Conservation (phyloP, 2,797 vertebrate genomes). For the Apodemus agrarius region DNA sequence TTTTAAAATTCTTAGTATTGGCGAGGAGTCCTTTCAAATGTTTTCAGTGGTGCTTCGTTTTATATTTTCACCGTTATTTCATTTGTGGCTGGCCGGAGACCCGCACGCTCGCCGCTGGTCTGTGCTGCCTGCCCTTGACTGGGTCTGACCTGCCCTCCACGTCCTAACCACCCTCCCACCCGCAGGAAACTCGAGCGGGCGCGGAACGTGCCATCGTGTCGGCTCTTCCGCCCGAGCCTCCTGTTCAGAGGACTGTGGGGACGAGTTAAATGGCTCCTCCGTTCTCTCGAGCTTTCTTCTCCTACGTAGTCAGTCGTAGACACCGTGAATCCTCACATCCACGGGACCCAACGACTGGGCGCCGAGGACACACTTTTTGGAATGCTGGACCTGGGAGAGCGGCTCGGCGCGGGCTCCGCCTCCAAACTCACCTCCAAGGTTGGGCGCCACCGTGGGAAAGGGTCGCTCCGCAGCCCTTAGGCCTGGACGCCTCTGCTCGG, state of each 20-base stretch:
- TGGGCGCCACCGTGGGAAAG: background rate
- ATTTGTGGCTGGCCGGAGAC: background rate
- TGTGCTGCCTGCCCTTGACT: background rate
- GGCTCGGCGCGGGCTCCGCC: background rate
- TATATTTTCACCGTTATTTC: background rate
- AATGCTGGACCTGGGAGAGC: background rate
- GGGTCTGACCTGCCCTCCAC: background rate
- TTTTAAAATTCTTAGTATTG: background rate
- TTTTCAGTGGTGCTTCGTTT: background rate
- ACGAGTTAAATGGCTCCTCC: too few species aligned
- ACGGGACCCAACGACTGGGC: rapidly evolving
- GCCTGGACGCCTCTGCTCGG: background rate
- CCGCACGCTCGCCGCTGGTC: background rate
- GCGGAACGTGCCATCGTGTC: background rate
- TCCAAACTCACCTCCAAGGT: rapidly evolving
- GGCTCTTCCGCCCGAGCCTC: background rate
- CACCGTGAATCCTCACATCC: too few species aligned
- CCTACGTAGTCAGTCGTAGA: too few species aligned
- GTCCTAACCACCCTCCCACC: background rate
- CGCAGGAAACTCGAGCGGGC: background rate
- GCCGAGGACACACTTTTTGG: background rate
- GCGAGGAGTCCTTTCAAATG: background rate
- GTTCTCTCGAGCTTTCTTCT: background rate
- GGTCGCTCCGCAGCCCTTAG: rapidly evolving
- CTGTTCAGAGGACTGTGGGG: background rate